Evolutionary conservation across 2,113 vertebrate genomes (phyloP), one percentile per base, ranked within the genome.

Genomic region (Axis porcinus): DNA sequence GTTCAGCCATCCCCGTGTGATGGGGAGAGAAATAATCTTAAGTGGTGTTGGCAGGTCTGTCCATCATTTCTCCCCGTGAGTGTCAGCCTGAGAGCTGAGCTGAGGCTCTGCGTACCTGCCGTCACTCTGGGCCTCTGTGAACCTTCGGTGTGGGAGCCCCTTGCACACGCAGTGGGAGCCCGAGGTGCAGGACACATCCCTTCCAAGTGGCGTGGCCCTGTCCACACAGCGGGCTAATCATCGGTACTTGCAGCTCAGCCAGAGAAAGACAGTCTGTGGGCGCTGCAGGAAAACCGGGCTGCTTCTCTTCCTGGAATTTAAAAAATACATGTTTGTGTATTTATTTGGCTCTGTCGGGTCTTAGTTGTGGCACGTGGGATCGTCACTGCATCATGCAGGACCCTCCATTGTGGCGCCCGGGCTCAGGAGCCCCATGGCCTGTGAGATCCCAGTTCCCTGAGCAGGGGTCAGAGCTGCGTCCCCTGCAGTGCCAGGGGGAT

Each of bases 341-440:
- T 17, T 70, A 21, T 21, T 70, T 36, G 64, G 64, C 64, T 70
- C 17, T 5, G 1, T 70, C 4, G 9, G 64, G 64, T 70, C n/a
- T 62, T 11, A 36, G 64, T 11, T n/a, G 11, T 0, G 2, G 33
- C n/a, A 36, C 6, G 17, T 0, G 1, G 64, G 64, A 21, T 36
- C n/a, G 10, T 70, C 17, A 4, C 64, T 70, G 64, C 64, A 36
- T 70, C 9, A 0, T 43, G 36, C 11, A 2, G 70, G 70, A 23
- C 13, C 36, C 70, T 43, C 25, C n/a, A 0, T 11, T 36, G 64
- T 0, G 9, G 17, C 4, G 2, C n/a, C 33, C 21, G n/a, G 62
- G 33, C 62, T n/a, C 62, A 9, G 62, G 64, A 36, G 64, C n/a
- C 36, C 64, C n/a, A 21, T 5, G 19, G n/a, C 64, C 5, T 5